Percentiles rank a stretch among this genome's conserved stretches.
These are phyloP conservation scores for Scrobipalpa atriplicella DNA, from an alignment of 2,888 invertebrate genomes.

Conservation along the genomic window DNA sequence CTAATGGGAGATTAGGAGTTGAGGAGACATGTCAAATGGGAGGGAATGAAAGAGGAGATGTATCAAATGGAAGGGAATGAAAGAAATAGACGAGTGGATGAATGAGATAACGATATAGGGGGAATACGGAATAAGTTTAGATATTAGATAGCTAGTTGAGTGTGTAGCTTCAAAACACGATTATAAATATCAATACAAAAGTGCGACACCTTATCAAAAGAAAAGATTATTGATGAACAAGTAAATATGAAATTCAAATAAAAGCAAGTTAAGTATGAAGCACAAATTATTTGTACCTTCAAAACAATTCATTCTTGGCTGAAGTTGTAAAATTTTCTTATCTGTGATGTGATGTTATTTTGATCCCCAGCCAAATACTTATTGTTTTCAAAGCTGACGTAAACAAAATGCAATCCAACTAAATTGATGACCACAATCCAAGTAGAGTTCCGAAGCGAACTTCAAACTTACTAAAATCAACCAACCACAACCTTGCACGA, in stretches of 20 bases:
- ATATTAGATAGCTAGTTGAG: neutral
- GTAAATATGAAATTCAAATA: too few species aligned
- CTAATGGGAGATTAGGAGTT: slow-evolving; percentile 4
- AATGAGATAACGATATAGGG: neutral
- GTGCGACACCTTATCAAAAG: too few species aligned
- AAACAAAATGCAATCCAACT: neutral
- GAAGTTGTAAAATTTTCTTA: too few species aligned
- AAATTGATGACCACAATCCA: slow-evolving; percentile 3
- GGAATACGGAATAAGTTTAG: neutral
- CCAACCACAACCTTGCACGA: neutral
- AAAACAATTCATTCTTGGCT: too few species aligned
- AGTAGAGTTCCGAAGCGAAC: neutral
- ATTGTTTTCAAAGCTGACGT: neutral
- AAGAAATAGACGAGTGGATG: neutral
- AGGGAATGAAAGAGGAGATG: neutral
- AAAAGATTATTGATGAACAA: too few species aligned
- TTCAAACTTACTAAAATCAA: neutral
- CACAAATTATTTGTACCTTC: too few species aligned
- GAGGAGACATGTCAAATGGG: slow-evolving; percentile 14
- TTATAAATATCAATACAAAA: too few species aligned
- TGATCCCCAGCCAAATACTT: neutral
- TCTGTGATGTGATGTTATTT: neutral
- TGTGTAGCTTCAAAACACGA: neutral
- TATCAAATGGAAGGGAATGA: slow-evolving; percentile 10
- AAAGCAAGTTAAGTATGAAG: too few species aligned